phyloP scores from a whole-genome alignment of 2,797 vertebrate genomes.

The Xenops minutus region DNA sequence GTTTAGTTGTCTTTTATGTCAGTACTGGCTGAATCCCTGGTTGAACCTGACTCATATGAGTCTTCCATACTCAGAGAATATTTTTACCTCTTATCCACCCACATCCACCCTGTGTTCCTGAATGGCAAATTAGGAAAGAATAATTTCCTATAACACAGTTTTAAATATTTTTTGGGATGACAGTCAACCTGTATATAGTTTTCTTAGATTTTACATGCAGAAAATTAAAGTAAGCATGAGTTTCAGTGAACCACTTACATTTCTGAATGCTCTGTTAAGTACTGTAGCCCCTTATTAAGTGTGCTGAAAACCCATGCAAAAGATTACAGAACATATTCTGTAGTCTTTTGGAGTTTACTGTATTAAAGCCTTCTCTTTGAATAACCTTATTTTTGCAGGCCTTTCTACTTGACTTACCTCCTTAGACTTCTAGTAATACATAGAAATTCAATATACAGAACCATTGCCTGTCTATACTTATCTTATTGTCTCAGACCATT shows the following conservation, averaged over 20 bases:
- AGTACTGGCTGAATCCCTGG: not conserved
- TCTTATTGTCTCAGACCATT: not conserved
- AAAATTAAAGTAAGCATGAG: not conserved
- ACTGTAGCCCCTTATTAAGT: not conserved
- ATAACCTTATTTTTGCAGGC: not conserved
- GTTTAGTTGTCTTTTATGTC: slow-evolving; percentile 4
- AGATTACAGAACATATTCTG: not conserved
- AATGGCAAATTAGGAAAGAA: not conserved
- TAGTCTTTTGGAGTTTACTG: not conserved
- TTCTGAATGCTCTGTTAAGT: not conserved
- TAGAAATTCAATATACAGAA: not conserved
- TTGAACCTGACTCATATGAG: not conserved
- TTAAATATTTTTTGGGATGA: not conserved
- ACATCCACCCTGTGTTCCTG: not conserved
- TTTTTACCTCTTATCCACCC: not conserved
- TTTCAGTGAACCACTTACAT: not conserved
- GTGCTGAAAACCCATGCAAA: not conserved
- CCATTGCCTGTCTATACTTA: not conserved
- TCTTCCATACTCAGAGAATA: not conserved
- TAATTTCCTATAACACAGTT: not conserved
- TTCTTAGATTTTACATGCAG: not conserved
- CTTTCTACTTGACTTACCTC: not conserved
- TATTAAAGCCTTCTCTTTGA: not conserved
- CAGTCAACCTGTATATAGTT: not conserved
- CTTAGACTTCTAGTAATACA: not conserved